Evolutionary conservation across 1,140 invertebrate genomes (phyloP).

Genomic region (Lepidostoma basale): DNA sequence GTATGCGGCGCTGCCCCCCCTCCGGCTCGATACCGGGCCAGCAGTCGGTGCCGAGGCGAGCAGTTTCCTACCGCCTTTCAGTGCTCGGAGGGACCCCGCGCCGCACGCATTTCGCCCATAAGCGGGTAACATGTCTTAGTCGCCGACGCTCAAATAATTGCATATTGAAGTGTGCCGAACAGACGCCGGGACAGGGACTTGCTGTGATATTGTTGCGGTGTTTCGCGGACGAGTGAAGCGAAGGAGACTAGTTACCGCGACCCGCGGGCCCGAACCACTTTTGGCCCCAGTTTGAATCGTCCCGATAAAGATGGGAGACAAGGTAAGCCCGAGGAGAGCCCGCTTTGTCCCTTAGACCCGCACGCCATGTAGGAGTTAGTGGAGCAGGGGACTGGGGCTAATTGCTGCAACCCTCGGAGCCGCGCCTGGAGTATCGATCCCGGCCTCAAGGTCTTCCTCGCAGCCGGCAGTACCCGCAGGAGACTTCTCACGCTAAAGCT

Average conservation of each 20-base stretch:
- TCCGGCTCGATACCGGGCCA: conserved; percentile 48
- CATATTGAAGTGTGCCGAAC: conserved; percentile 52
- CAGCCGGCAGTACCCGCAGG: conserved; percentile 4
- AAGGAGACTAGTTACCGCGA: not conserved
- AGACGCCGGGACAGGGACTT: conserved; percentile 57
- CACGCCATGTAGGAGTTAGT: not conserved
- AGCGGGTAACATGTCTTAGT: conserved; percentile 54
- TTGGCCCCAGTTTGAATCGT: conserved; percentile 51
- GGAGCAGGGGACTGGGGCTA: not conserved
- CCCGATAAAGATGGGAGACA: conserved; percentile 46
- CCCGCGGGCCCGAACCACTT: conserved; percentile 58
- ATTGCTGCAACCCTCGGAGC: not conserved
- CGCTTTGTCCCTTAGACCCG: conserved; percentile 19
- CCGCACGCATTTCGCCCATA: conserved; percentile 52
- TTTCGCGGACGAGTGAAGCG: conserved; percentile 52
- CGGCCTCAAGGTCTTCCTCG: conserved; percentile 29
- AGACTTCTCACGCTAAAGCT: not conserved
- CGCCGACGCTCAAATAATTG: conserved; percentile 49
- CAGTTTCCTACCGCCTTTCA: conserved; percentile 23
- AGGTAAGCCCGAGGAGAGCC: conserved; percentile 27
- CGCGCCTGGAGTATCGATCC: conserved; percentile 22
- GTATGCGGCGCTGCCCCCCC: conserved; percentile 55
- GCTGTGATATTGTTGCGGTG: conserved; percentile 56
- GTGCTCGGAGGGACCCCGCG: conserved; percentile 29
- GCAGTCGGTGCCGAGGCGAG: conserved; percentile 37